phyloP scores from a whole-genome alignment of 2,888 invertebrate genomes.

The Tillus elongatus region DNA sequence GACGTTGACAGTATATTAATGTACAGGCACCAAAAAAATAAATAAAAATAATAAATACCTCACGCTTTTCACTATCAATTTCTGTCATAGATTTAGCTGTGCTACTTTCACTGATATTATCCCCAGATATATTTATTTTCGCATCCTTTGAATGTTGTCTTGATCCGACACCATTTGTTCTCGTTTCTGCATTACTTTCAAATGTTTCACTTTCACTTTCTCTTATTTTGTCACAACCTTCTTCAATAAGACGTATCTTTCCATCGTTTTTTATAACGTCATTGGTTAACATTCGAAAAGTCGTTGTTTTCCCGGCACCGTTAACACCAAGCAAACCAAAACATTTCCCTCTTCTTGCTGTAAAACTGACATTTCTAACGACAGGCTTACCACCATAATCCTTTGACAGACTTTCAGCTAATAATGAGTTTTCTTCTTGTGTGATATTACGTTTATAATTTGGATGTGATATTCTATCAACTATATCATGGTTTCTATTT shows the following conservation, averaged over 20 bases:
- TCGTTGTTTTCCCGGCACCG: constrained; percentile 78
- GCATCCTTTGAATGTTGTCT: no score
- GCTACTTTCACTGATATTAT: no score
- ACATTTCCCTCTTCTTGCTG: constrained; percentile 62
- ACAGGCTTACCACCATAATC: constrained; percentile 42
- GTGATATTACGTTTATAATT: constrained; percentile 5
- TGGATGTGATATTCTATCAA: background rate
- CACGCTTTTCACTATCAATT: no score
- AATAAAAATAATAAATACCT: no score
- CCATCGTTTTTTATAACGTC: constrained; percentile 43
- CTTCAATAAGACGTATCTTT: constrained; percentile 15
- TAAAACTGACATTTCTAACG: constrained; percentile 52
- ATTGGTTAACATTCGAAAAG: constrained; percentile 75
- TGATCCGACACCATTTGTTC: no score
- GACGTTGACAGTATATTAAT: no score
- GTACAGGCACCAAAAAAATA: no score
- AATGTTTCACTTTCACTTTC: constrained; percentile 11
- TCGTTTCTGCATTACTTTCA: no score
- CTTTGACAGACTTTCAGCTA: constrained; percentile 20
- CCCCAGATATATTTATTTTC: no score
- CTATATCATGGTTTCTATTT: constrained; percentile 5
- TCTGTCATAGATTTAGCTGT: no score
- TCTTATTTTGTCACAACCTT: background rate
- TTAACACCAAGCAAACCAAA: constrained; percentile 80
- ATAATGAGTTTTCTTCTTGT: constrained; percentile 17